These are phyloP conservation scores for Drosophila kanekoi DNA, from an alignment of 2,888 invertebrate genomes.

Conservation along the genomic window DNA sequence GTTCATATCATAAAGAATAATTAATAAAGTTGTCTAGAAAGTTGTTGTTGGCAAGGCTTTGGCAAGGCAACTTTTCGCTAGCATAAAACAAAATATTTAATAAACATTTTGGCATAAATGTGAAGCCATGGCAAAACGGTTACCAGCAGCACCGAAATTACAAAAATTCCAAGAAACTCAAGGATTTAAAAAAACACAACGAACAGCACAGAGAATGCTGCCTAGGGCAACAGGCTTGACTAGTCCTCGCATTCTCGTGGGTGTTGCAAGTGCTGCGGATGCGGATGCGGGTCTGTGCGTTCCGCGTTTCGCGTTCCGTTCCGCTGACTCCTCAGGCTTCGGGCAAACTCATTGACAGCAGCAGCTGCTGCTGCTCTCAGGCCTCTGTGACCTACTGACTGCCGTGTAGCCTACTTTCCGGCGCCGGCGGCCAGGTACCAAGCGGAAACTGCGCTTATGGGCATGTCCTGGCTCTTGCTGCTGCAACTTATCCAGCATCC, in stretches of 20 bases:
- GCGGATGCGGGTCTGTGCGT: constrained; percentile 17
- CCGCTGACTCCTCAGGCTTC: constrained; percentile 16
- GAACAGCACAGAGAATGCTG: constrained; percentile 32
- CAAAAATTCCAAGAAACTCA: constrained; percentile 36
- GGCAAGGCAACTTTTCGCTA: neutral
- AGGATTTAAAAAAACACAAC: constrained; percentile 27
- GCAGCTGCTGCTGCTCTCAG: constrained; percentile 45
- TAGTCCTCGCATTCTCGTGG: constrained; percentile 28
- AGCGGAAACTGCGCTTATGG: constrained; percentile 57
- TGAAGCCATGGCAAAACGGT: constrained; percentile 1
- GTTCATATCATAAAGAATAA: neutral
- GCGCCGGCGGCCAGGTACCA: constrained; percentile 35
- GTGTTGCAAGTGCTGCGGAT: constrained; percentile 25
- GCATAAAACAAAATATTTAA: constrained; percentile 10
- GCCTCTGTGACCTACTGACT: constrained; percentile 68
- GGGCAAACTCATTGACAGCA: constrained; percentile 59
- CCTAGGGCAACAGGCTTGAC: constrained; percentile 33
- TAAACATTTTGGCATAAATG: constrained; percentile 19
- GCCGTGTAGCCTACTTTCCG: constrained; percentile 71
- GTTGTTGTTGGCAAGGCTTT: neutral
- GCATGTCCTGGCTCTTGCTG: constrained; percentile 28
- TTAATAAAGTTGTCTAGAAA: constrained; percentile 25
- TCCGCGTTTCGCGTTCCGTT: constrained; percentile 15
- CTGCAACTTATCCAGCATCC: constrained; percentile 3
- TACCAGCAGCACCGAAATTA: constrained; percentile 5